These are phyloP conservation scores for Drosophila quinaria DNA, from an alignment of 2,888 invertebrate species.

Conservation along the genomic window DNA sequence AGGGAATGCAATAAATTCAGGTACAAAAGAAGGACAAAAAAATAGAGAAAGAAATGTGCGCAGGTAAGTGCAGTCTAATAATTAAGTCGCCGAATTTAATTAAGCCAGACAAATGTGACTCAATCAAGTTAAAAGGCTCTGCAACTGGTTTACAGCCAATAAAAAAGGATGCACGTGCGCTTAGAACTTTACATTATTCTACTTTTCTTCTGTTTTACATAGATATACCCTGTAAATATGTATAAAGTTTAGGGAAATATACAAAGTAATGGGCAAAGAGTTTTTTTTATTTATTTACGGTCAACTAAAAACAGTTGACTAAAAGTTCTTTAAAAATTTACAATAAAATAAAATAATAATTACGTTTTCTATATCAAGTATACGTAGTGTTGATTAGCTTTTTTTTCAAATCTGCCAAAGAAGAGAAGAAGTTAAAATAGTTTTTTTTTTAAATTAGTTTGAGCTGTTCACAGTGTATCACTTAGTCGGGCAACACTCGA, in stretches of 20 bases:
- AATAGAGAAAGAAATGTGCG: not conserved
- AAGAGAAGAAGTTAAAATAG: too few relatives aligned
- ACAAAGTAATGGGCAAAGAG: too few relatives aligned
- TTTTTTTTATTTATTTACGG: not conserved
- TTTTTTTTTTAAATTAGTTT: too few relatives aligned
- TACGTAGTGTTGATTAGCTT: not conserved
- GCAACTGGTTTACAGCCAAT: slow-evolving; percentile 5
- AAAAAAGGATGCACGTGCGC: slow-evolving; percentile 16
- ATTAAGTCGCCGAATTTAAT: slow-evolving; percentile 42
- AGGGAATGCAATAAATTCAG: slow-evolving; percentile 2
- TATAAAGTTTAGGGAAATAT: too few relatives aligned
- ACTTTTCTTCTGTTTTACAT: not conserved
- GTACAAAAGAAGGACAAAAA: not conserved
- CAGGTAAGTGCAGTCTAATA: slow-evolving; percentile 46
- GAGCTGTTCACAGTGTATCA: not conserved
- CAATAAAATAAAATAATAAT: too few relatives aligned
- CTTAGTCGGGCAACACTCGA: not conserved
- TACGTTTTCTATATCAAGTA: not conserved
- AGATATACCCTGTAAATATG: not conserved
- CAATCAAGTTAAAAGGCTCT: slow-evolving; percentile 34
- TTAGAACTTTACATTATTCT: slow-evolving; percentile 3
- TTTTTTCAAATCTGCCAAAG: too few relatives aligned
- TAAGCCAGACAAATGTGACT: slow-evolving; percentile 26
- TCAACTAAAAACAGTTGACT: too few relatives aligned
- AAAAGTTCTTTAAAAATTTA: too few relatives aligned